Evolutionary conservation across 1,140 invertebrate genomes (phyloP), one percentile per base, ranked within the genome.

Genomic region (Drosophila truncata): DNA sequence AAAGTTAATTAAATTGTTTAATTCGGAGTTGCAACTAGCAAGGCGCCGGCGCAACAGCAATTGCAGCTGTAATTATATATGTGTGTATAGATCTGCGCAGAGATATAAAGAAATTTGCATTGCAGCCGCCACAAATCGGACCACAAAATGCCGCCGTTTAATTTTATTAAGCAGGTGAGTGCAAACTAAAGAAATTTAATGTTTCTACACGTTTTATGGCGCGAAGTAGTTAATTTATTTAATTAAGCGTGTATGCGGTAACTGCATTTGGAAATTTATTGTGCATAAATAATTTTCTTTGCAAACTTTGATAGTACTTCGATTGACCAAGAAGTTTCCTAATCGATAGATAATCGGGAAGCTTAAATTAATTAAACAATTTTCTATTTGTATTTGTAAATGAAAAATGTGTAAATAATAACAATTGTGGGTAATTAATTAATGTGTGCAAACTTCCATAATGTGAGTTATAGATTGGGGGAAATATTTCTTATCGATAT

Each of bases 121-220:
- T 70, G 71, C 62, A 64, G 55, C 47, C 47, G 52, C 74, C 59
- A 46, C 62, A 72, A 57, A 41, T 52, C n/a, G 27, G 39, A 71
- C 77, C 58, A 62, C 54, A 87, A 90, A 84, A 91, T 91, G 88
- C 81, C 88, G 54, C 88, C 90, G 47, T 91, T 91, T 84, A 91
- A 91, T 82, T 91, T 91, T 47, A 78, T 91, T 52, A 91, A 91
- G 67, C 90, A 91, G 90, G 88, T 91, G 72, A 91, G 88, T 91
- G 80, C 54, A 39, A 78, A 54, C 18, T 18, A 39, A 27, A 42
- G 31, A 29, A 55, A 58, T 62, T 58, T 35, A 37, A 18, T 47
- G 69, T 73, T 50, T 74, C 37, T 54, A 44, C 63, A 70, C 44
- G 10, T 44, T 54, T 46, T 46, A 70, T 46, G 31, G 47, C 37